Percentiles rank a stretch among this genome's conserved stretches.
phyloP scores from a whole-genome alignment of 2,113 vertebrate species.

The Apus apus region DNA sequence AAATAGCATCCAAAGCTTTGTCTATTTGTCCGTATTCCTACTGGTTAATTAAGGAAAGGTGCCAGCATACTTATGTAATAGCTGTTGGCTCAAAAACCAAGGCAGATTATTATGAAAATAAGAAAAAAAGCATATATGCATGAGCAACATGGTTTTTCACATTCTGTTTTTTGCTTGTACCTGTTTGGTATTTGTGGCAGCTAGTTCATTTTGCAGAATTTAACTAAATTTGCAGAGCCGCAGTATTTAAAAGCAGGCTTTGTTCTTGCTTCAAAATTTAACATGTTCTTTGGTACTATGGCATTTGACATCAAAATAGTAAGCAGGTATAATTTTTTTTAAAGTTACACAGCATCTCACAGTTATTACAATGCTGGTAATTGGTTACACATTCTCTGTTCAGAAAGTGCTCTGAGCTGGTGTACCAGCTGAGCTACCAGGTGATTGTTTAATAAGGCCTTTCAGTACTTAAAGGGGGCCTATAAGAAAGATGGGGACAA shows the following conservation, averaged over 20 bases:
- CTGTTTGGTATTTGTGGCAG: background rate
- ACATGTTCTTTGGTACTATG: background rate
- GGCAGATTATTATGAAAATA: background rate
- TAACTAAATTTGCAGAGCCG: background rate
- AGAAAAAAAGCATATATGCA: background rate
- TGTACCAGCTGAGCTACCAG: background rate
- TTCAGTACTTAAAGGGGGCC: no score
- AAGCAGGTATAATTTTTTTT: background rate
- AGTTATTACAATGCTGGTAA: background rate
- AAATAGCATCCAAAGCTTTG: background rate
- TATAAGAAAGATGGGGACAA: no score
- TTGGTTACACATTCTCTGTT: background rate
- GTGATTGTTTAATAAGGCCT: background rate
- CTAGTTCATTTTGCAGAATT: background rate
- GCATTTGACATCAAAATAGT: background rate
- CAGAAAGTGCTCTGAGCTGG: background rate
- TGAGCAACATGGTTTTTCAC: background rate
- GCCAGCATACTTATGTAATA: background rate
- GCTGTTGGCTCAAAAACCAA: background rate
- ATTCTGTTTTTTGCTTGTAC: background rate
- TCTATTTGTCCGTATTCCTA: background rate
- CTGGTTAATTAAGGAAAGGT: background rate
- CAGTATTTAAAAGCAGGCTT: background rate
- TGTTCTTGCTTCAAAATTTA: background rate
- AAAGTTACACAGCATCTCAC: no score